Base-by-base conservation (phyloP, 2,888 invertebrate species). In the Amiota communis region DNA sequence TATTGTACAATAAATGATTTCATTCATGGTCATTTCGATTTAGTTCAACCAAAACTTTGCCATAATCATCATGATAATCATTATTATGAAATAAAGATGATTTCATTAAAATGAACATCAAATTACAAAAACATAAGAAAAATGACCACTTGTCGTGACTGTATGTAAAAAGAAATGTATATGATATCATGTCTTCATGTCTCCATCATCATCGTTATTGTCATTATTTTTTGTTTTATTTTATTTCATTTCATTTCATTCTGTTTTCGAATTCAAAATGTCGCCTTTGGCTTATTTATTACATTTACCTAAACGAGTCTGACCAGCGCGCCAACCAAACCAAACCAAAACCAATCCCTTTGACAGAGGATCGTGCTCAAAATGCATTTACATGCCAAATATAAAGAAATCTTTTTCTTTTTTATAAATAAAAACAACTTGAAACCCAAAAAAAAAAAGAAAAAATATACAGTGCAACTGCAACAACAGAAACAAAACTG, bases 281-380 rank as follows among this genome's bases (percentile, higher is more conserved):
- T 78, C 77, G 78, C 76, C 80, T 82, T 83, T 84, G 82, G 84
- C 83, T 83, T 83, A 83, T 83, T 59, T 59, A 59, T 59, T 59
- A 59, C 59, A 59, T 20, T 59, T 72, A 74, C 77, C 74, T 70
- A 76, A 77, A 75, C 73, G 46, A 74, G 59, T 70, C 59, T 59
- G 70, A 59, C 70, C 59, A n/a, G 56, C 20, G 12, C 17, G 3
- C 23, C 1, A 23, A 23, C 23, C 23, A 23, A 36, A 36, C 36
- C 36, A 36, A 36, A 36, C 36, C 6, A 36, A 36, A n/a, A 36
- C 36, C 36, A 36, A 36, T 36, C 61, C 51, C 48, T 63, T 36
- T 61, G 61, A 9, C 9, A 48, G 65, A 53, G 63, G 70, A 68
- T 47, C 47, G 17, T 17, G 53, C 23, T 56, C 67, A 76, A 76